phyloP scores from a whole-genome alignment of 2,113 vertebrate genomes.

The Cyphomyrus discorhynchus region DNA sequence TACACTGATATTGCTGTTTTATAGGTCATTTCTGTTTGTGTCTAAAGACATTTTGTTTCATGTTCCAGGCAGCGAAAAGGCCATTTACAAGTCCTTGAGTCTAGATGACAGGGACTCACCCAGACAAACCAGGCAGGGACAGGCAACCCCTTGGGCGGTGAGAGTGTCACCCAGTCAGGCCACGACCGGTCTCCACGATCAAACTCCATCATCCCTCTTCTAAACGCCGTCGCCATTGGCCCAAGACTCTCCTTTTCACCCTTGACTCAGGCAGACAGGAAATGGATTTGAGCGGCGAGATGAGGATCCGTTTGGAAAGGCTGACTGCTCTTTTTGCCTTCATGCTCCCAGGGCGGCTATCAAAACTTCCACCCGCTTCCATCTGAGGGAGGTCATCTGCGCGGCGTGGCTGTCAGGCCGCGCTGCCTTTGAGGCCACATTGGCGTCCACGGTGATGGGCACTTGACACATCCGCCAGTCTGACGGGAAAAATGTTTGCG shows the following conservation, averaged over 20 bases:
- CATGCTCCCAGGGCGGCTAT: constrained; percentile 69
- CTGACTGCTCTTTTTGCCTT: constrained; percentile 93
- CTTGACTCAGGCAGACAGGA: constrained; percentile 57
- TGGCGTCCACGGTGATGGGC: constrained; percentile 47
- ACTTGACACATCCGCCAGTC: constrained; percentile 78
- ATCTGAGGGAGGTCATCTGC: constrained; percentile 82
- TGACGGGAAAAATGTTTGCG: constrained; percentile 92
- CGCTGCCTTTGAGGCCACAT: constrained; percentile 65
- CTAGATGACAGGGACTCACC: constrained; percentile 33
- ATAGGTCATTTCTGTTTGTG: constrained; percentile 38
- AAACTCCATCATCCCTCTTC: constrained; percentile 47
- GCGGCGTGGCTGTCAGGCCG: constrained; percentile 95
- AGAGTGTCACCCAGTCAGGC: constrained; percentile 40
- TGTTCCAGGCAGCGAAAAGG: constrained; percentile 29
- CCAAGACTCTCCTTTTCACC: constrained; percentile 60
- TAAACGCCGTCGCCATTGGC: constrained; percentile 25
- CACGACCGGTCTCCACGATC: constrained; percentile 47
- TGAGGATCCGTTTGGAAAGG: constrained; percentile 57
- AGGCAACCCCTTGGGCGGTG: constrained; percentile 46
- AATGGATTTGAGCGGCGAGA: constrained; percentile 76
- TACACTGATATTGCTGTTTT: constrained; percentile 50
- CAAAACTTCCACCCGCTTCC: constrained; percentile 71
- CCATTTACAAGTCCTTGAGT: constrained; percentile 19
- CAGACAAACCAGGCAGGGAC: constrained; percentile 41
- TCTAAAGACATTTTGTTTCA: constrained; percentile 49